phyloP scores from a whole-genome alignment of 2,888 invertebrate species.

The Aelia acuminata region DNA sequence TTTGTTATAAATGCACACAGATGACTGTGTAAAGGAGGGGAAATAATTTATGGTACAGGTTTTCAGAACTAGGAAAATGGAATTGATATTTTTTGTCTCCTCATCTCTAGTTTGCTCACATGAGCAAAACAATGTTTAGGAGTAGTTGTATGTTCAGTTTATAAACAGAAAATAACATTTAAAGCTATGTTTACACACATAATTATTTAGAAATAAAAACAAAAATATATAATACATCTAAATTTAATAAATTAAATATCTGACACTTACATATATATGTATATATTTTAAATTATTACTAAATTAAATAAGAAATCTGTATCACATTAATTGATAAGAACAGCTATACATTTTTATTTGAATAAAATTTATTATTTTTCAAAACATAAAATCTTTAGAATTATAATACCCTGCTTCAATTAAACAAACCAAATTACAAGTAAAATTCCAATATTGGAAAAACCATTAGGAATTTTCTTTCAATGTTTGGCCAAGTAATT shows the following conservation, averaged over 20 bases:
- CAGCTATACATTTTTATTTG: background rate
- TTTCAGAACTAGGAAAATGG: background rate
- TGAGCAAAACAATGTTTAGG: background rate
- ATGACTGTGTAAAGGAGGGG: background rate
- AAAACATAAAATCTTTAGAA: background rate
- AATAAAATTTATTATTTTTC: background rate
- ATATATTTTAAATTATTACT: too few species aligned
- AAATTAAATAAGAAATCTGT: background rate
- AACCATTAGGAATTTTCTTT: background rate
- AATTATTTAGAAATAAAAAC: conserved; percentile 8
- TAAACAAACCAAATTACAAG: background rate
- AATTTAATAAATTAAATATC: background rate
- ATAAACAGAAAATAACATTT: background rate
- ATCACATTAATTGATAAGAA: background rate
- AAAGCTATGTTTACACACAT: background rate
- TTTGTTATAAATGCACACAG: background rate
- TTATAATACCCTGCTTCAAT: background rate
- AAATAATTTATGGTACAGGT: background rate
- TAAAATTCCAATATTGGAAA: background rate
- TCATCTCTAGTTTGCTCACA: background rate
- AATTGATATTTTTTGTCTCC: background rate
- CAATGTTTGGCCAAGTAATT: background rate
- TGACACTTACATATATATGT: background rate
- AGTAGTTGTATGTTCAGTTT: background rate
- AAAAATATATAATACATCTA: background rate